These are phyloP conservation scores for Cantharis rufa DNA, from an alignment of 2,888 invertebrate species.

Conservation along the genomic window DNA sequence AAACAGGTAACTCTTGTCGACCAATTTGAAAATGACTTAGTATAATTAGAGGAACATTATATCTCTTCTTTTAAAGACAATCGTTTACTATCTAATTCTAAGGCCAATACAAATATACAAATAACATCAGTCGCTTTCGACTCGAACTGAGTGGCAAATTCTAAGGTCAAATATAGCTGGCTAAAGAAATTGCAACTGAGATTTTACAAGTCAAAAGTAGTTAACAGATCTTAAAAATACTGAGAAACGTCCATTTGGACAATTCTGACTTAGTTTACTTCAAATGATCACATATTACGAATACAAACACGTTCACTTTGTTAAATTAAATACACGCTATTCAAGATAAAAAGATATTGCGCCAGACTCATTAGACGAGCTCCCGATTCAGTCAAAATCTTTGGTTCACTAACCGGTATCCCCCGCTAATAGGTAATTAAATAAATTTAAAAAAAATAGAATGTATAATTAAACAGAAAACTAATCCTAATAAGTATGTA, in stretches of 20 bases:
- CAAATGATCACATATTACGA: constrained; percentile 39
- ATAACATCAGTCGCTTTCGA: constrained; percentile 34
- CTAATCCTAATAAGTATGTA: constrained; percentile 40
- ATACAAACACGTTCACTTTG: constrained; percentile 43
- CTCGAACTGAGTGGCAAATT: constrained; percentile 10
- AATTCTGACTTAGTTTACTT: constrained; percentile 42
- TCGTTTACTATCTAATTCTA: constrained; percentile 44
- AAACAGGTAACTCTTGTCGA: constrained; percentile 34
- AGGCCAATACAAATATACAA: constrained; percentile 41
- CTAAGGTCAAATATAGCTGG: background rate
- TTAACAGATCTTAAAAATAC: constrained; percentile 33
- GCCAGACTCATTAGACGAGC: constrained; percentile 36
- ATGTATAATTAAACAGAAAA: constrained; percentile 26
- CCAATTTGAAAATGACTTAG: constrained; percentile 57
- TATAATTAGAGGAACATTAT: constrained; percentile 56
- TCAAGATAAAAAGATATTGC: constrained; percentile 40
- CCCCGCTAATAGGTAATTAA: constrained; percentile 37
- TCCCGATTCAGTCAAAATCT: constrained; percentile 47
- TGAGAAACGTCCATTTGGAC: constrained; percentile 28
- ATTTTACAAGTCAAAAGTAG: constrained; percentile 28
- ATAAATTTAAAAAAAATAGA: constrained; percentile 36
- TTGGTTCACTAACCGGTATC: constrained; percentile 51
- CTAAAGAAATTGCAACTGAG: constrained; percentile 14
- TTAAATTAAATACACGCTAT: constrained; percentile 45
- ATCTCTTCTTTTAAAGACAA: constrained; percentile 52